Percentiles rank a stretch among this genome's conserved stretches.
Evolutionary conservation across 2,113 vertebrate genomes (phyloP).

Genomic region (Ctenomys sociabilis): DNA sequence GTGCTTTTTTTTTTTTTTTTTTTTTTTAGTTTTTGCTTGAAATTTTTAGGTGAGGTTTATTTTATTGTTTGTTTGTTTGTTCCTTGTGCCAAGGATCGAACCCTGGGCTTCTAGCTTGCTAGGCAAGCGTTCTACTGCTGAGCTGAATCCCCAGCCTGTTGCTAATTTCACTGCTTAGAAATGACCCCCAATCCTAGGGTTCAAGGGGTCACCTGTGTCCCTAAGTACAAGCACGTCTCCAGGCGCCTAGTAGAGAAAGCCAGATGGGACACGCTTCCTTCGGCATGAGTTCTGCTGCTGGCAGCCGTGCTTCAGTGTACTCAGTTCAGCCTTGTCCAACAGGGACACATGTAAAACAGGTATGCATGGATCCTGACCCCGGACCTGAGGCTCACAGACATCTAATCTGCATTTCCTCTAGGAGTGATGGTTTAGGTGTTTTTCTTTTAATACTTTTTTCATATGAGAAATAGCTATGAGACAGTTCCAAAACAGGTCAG

Average conservation of each 20-base stretch:
- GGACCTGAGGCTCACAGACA: background rate
- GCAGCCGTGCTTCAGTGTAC: background rate
- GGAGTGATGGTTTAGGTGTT: background rate
- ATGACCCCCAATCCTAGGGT: background rate
- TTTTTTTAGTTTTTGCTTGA: too few species aligned
- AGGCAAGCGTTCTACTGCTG: too few species aligned
- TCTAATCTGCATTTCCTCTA: background rate
- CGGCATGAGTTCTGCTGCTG: rapidly evolving
- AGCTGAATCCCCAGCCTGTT: too few species aligned
- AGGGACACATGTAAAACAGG: background rate
- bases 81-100: too few species aligned
- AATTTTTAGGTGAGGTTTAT: too few species aligned
- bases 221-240: background rate
- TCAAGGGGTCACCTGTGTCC: too few species aligned
- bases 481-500: too few species aligned
- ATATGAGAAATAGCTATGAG: too few species aligned
- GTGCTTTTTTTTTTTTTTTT: background rate
- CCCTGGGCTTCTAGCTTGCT: too few species aligned
- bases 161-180: background rate
- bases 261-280: rapidly evolving
- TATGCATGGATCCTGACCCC: background rate
- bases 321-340: background rate
- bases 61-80: too few species aligned
- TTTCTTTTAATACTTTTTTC: too few species aligned
- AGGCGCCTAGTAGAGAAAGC: background rate